Percentiles rank a stretch among this genome's conserved stretches.
Conservation (phyloP, 2,113 vertebrate genomes). For the Sinosuthora webbiana region DNA sequence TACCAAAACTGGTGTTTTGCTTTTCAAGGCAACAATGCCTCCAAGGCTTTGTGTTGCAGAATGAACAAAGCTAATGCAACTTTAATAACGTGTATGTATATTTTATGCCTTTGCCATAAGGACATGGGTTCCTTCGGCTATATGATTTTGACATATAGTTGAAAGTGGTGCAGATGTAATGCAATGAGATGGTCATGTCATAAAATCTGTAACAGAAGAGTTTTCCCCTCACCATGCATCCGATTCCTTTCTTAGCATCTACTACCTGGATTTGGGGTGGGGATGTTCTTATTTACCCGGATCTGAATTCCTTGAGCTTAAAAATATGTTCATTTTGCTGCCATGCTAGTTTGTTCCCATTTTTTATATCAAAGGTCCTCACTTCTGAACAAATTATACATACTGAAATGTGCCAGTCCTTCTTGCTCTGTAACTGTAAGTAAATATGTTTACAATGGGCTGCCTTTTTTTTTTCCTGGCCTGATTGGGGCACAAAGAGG, state of each 20-base stretch:
- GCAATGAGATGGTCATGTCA: neutral
- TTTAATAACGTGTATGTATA: slow-evolving; percentile 52
- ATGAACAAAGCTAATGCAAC: slow-evolving; percentile 48
- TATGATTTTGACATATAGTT: neutral
- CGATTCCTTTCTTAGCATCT: neutral
- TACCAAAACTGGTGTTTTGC: neutral
- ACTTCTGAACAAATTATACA: neutral
- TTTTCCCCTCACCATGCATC: neutral
- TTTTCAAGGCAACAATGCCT: slow-evolving; percentile 32
- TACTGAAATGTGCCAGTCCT: neutral
- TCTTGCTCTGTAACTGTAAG: neutral
- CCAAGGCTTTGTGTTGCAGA: slow-evolving; percentile 9
- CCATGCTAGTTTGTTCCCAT: neutral
- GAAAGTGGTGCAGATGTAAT: neutral
- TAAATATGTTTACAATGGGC: neutral
- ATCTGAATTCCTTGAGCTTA: neutral
- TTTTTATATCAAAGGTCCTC: neutral
- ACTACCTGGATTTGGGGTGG: neutral
- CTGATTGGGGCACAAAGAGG: neutral
- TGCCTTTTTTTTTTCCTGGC: neutral
- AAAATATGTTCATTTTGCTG: neutral
- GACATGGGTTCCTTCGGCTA: slow-evolving; percentile 16
- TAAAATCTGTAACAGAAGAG: neutral
- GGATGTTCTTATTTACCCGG: neutral
- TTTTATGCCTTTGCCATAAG: slow-evolving; percentile 42